These are phyloP conservation scores for Hirtodrosophila trivittata DNA, from an alignment of 2,888 invertebrate genomes.

Conservation along the genomic window DNA sequence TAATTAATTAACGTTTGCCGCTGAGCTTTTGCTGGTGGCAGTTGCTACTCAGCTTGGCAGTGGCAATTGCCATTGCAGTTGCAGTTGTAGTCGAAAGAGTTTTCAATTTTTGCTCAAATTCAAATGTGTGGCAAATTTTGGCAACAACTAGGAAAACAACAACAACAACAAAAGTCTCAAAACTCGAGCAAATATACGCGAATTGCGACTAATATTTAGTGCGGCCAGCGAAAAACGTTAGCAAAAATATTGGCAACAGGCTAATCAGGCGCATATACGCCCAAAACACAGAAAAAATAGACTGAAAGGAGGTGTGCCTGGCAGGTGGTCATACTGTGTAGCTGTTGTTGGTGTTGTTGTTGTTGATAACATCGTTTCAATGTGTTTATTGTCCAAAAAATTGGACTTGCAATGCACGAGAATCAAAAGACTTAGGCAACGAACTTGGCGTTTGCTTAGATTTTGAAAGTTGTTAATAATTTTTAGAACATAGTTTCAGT, in stretches of 20 bases:
- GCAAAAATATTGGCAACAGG: slow-evolving; percentile 68
- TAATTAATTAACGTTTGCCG: slow-evolving; percentile 82
- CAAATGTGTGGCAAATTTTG: slow-evolving; percentile 39
- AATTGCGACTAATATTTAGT: slow-evolving; percentile 74
- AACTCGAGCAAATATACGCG: slow-evolving; percentile 60
- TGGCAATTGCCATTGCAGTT: slow-evolving; percentile 35
- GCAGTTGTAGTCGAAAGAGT: slow-evolving; percentile 52
- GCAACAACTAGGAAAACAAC: slow-evolving; percentile 19
- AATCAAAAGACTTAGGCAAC: slow-evolving; percentile 75
- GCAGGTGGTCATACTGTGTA: slow-evolving; percentile 64
- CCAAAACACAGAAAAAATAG: slow-evolving; percentile 26
- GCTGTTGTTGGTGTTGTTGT: slow-evolving; percentile 41
- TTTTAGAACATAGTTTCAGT: too few species aligned
- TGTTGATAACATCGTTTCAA: slow-evolving; percentile 76
- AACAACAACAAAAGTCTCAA: slow-evolving; percentile 19
- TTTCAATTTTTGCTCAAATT: slow-evolving; percentile 45
- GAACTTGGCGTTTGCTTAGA: slow-evolving; percentile 46
- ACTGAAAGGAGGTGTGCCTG: slow-evolving; percentile 61
- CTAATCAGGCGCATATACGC: slow-evolving; percentile 56
- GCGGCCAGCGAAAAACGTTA: slow-evolving; percentile 44
- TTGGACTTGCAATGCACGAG: slow-evolving; percentile 70
- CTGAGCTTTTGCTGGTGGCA: slow-evolving; percentile 19
- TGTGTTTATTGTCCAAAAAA: slow-evolving; percentile 77
- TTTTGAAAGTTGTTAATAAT: slow-evolving; percentile 34
- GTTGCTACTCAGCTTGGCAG: slow-evolving; percentile 1